Conservation (phyloP, 2,797 vertebrate species). For the Gallinago solitaria region DNA sequence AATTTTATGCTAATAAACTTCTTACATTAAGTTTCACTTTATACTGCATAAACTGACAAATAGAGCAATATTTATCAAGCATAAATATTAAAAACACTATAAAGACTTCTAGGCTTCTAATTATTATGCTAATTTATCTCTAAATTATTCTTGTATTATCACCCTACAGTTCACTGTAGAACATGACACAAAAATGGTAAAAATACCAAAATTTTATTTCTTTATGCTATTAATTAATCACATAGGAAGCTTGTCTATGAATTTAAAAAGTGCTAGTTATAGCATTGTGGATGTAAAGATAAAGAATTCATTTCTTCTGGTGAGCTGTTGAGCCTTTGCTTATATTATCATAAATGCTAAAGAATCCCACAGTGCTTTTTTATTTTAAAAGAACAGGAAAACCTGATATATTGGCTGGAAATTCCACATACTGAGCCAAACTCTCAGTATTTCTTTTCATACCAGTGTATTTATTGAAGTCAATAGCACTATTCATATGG, state of each 20-base stretch:
- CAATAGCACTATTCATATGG: not conserved
- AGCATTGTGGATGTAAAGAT: not conserved
- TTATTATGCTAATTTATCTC: conserved; percentile 73
- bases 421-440: not conserved
- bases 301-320: conserved; percentile 12
- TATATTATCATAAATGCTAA: not conserved
- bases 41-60: conserved; percentile 70
- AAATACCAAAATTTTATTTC: conserved; percentile 36
- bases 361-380: conserved; percentile 6
- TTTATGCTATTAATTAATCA: conserved; percentile 42
- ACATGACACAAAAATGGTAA: conserved; percentile 41
- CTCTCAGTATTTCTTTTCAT: not conserved
- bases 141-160: conserved; percentile 66
- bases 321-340: conserved; percentile 11
- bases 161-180: conserved; percentile 40
- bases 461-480: not conserved
- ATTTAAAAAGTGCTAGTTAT: not conserved
- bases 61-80: conserved; percentile 73
- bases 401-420: not conserved
- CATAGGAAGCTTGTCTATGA: conserved; percentile 3
- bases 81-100: conserved; percentile 74
- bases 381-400: not conserved
- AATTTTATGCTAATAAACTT: conserved; percentile 69
- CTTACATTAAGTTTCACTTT: conserved; percentile 70
- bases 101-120: conserved; percentile 68